phyloP scores from a whole-genome alignment of 2,888 invertebrate genomes.

The Phortica okadai region DNA sequence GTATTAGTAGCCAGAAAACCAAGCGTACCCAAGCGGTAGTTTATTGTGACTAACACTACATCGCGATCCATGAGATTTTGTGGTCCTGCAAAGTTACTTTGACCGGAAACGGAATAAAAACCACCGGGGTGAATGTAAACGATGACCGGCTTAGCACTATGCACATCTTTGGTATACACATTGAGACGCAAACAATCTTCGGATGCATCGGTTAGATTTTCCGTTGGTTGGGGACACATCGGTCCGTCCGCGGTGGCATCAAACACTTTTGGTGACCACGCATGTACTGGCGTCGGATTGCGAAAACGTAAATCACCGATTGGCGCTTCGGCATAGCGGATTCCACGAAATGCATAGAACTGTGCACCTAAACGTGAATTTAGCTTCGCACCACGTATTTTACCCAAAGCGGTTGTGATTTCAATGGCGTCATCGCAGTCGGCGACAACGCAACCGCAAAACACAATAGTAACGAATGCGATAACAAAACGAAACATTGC shows the following conservation, averaged over 20 bases:
- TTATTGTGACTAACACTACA: conserved; percentile 81
- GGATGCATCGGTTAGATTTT: conserved; percentile 66
- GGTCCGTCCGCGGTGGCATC: conserved; percentile 80
- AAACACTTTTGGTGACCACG: conserved; percentile 76
- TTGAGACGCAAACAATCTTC: conserved; percentile 81
- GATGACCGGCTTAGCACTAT: conserved; percentile 78
- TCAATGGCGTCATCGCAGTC: conserved; percentile 43
- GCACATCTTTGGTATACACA: conserved; percentile 77
- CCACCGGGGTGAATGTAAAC: conserved; percentile 83
- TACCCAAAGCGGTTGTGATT: conserved; percentile 67
- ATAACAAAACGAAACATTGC: not conserved
- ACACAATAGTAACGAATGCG: not conserved
- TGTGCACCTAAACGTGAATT: conserved; percentile 60
- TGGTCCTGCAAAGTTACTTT: conserved; percentile 78
- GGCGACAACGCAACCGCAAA: not conserved
- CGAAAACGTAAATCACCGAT: conserved; percentile 68
- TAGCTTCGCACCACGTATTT: conserved; percentile 61
- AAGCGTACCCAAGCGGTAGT: conserved; percentile 79
- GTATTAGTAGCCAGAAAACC: conserved; percentile 82
- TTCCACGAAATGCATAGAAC: conserved; percentile 72
- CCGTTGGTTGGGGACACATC: conserved; percentile 77
- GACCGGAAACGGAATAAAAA: conserved; percentile 79
- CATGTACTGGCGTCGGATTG: conserved; percentile 76
- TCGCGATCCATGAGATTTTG: conserved; percentile 81
- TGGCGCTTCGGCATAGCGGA: conserved; percentile 72